Conservation (phyloP, 2,888 invertebrate genomes). For the Pharmacophagus antenor region DNA sequence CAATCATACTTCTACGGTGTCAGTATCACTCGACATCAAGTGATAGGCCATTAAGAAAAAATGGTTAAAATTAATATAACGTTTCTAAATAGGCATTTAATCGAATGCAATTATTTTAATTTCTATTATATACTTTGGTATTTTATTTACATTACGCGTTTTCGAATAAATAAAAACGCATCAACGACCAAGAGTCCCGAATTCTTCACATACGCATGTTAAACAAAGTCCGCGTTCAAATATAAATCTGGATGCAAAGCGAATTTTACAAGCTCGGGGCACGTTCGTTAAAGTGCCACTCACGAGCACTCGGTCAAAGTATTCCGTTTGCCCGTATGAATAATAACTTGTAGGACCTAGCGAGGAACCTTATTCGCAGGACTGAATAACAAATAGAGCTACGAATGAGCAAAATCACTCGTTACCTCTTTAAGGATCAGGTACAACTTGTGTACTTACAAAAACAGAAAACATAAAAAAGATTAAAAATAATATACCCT, state of each 20-base stretch:
- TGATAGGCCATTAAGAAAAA: too few species aligned
- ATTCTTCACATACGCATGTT: neutral
- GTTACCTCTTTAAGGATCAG: too few species aligned
- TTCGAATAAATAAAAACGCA: neutral
- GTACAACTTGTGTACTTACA: too few species aligned
- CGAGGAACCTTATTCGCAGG: slow-evolving; percentile 4
- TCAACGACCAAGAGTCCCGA: neutral
- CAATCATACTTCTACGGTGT: too few species aligned
- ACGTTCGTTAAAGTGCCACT: slow-evolving; percentile 21
- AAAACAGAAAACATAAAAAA: too few species aligned
- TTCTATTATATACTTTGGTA: too few species aligned
- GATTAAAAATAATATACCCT: too few species aligned
- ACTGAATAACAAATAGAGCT: slow-evolving; percentile 7
- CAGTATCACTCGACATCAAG: too few species aligned
- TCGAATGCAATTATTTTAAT: too few species aligned
- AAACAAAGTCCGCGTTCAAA: slow-evolving; percentile 2
- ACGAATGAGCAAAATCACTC: neutral
- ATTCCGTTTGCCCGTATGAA: slow-evolving; percentile 26
- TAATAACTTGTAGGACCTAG: slow-evolving; percentile 17
- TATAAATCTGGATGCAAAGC: slow-evolving; percentile 15
- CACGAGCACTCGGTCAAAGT: slow-evolving; percentile 17
- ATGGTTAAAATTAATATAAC: too few species aligned
- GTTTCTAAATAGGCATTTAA: too few species aligned
- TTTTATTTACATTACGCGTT: neutral
- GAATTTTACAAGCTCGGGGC: neutral